Evolutionary conservation across 2,888 invertebrate species (phyloP), one percentile per base, ranked within the genome.

Genomic region (Selenia dentaria): DNA sequence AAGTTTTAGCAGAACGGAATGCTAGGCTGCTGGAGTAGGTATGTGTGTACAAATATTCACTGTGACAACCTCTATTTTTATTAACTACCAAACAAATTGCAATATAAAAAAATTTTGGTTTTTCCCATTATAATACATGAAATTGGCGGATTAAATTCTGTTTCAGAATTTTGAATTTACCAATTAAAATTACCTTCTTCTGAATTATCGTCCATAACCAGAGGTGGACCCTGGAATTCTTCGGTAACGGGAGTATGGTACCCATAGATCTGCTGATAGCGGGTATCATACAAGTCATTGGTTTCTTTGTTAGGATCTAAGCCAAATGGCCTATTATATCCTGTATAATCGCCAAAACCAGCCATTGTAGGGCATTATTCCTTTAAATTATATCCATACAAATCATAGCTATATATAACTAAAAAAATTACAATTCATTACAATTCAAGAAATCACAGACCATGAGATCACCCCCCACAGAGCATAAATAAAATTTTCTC

Each of bases 211-310:
- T 91, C 91, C 78, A 87, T 79, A n/a, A 91, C 76, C 54, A 91
- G 64, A 25, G 90, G 91, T 27, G 91, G 90, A 14, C 91, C 90
- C 60, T 87, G 91, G 57, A 85, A 90, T 48, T 91, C 90, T 56
- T 90, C 89, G 35, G 83, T 89, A 57, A 85, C 57, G 36, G 90
- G 89, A 22, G 89, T 90, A 59, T 86, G 86, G 59, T 90, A 88
- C 6, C 90, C 90, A 67, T 89, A 90, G 41, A 90, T 89, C 61
- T 91, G 90, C 67, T 89, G 88, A 65, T 87, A 91, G 28, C 91
- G 84, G 35, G 87, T 84, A 71, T 90, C 89, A 51, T 89, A 88
- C 41, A 90, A 70, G 59, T 91, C 89, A 58, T 79, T 88, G 0
- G 81, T 77, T 72, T 90, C 89, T 56, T 79, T 78, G 58, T 87